Evolutionary conservation across 2,113 vertebrate genomes (phyloP).

Genomic region (Glaucomys volans): DNA sequence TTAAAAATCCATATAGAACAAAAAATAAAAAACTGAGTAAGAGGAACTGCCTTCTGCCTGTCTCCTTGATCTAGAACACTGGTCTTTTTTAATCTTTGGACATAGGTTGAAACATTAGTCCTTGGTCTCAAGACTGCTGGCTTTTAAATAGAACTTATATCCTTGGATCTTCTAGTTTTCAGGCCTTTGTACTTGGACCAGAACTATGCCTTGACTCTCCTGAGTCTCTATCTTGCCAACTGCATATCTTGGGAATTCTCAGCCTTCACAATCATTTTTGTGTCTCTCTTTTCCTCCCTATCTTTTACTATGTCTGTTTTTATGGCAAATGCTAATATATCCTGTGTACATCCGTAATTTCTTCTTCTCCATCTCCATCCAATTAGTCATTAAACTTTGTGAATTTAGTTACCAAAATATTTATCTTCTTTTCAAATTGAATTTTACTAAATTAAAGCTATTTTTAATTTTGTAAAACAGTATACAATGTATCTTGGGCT

Average conservation of each 20-base stretch:
- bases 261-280: not conserved
- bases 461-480: not conserved
- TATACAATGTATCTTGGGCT: not conserved
- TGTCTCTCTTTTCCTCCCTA: not conserved
- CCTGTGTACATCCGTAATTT: not conserved
- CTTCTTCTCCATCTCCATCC: not conserved
- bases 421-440: not conserved
- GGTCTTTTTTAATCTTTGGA: not conserved
- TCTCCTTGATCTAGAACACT: not conserved
- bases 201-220: not conserved
- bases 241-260: not conserved
- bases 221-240: not conserved
- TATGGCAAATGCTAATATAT: not conserved
- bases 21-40: not conserved
- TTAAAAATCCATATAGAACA: not conserved
- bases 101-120: not conserved
- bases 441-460: slow-evolving; percentile 40
- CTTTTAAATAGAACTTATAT: not conserved
- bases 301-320: not conserved
- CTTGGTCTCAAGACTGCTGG: not conserved
- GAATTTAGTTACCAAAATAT: slow-evolving; percentile 7
- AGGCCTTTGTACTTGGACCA: not conserved
- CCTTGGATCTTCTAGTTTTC: not conserved
- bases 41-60: not conserved
- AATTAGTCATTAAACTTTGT: slow-evolving; percentile 16